Evolutionary conservation across 1,140 invertebrate genomes (phyloP).

Genomic region (Varroa destructor): DNA sequence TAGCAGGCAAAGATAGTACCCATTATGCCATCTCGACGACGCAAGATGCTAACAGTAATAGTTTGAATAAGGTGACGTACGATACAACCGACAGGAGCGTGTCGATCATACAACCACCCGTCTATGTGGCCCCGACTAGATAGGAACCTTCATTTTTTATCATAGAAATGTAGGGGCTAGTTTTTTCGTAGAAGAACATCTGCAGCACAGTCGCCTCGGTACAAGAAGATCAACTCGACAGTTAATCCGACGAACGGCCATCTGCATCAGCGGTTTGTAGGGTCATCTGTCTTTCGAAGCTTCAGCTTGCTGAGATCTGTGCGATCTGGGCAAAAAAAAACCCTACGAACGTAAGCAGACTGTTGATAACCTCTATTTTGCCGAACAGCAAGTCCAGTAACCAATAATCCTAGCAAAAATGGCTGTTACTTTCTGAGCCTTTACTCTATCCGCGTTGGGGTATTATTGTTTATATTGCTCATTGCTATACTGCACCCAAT

Average conservation of each 20-base stretch:
- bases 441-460: neutral
- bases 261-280: neutral
- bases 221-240: neutral
- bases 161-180: neutral
- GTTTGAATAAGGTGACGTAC: neutral
- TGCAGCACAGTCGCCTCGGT: neutral
- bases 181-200: neutral
- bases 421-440: neutral
- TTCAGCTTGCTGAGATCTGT: neutral
- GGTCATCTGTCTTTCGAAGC: neutral
- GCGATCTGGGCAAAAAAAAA: neutral
- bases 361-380: neutral
- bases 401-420: neutral
- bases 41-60: neutral
- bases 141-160: neutral
- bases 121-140: neutral
- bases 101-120: neutral
- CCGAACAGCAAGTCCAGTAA: neutral
- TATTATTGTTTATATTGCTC: too few relatives aligned
- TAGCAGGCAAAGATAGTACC: too few relatives aligned
- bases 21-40: neutral
- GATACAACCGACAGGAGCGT: neutral
- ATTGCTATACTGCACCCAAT: too few relatives aligned
- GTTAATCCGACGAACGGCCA: neutral
- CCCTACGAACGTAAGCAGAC: neutral